Evolutionary conservation across 2,888 invertebrate genomes (phyloP), one percentile per base, ranked within the genome.

Genomic region (Callosobruchus maculatus): DNA sequence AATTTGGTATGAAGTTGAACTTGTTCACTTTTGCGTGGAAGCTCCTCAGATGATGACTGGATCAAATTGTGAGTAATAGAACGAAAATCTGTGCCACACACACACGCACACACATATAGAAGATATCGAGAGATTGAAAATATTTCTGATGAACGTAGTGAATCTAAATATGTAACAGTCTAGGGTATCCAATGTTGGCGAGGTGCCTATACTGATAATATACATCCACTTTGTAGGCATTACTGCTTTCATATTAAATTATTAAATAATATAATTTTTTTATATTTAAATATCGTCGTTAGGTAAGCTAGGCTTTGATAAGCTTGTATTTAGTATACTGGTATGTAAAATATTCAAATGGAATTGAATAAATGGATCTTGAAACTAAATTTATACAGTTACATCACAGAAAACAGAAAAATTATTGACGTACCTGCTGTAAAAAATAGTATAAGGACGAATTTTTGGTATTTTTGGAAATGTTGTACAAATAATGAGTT

Each of bases 151-250:
- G 68, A 22, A 20, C 26, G 70, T 70, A 70, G n/a, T 49, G 49
- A 26, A 67, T 84, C 84, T 85, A 85, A 84, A 84, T 84, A 82
- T 81, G 85, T 84, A 84, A 84, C 82, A 84, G 85, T 83, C 85
- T 85, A 85, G 85, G 84, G 83, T 84, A 84, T 81, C 83, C 80
- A 80, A 78, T 80, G 80, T 82, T 86, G 86, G 86, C 86, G 79
- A 81, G 80, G 79, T 86, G 86, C 86, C 86, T 84, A 83, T 85
- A 84, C 83, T 83, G 83, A 85, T 84, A 82, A 83, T 49, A 49
- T 85, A 84, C 84, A 83, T 78, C 73, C 71, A 68, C 21, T 68
- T 70, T 68, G 71, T 83, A 82, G 82, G 81, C 83, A 82, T 81
- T 78, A 81, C 85, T 85, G 84, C 84, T 85, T 85, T 84, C 83